Conservation (phyloP, 2,797 vertebrate species). For the Gobionotothen gibberifrons region DNA sequence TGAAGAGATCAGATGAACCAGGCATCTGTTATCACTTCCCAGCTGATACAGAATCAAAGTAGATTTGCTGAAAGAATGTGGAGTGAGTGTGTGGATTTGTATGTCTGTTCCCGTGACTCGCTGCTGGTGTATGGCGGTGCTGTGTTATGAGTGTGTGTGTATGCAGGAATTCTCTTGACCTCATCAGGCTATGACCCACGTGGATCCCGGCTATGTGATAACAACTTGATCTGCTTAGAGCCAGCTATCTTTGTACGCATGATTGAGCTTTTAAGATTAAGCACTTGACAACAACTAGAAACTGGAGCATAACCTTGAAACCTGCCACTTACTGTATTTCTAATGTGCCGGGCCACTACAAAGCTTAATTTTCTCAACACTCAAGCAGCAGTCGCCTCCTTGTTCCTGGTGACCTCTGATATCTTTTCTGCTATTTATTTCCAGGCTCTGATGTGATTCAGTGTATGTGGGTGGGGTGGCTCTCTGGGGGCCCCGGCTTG, state of each 20-base stretch:
- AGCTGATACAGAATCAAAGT: slow-evolving; percentile 63
- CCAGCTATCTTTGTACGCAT: slow-evolving; percentile 30
- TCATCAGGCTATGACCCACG: slow-evolving; percentile 51
- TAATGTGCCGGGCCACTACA: slow-evolving; percentile 28
- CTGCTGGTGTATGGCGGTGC: slow-evolving; percentile 21
- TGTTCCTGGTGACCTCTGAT: slow-evolving; percentile 68
- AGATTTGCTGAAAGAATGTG: slow-evolving; percentile 51
- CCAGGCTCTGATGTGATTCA: slow-evolving; percentile 72
- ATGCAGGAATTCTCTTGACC: slow-evolving; percentile 22
- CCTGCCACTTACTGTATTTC: slow-evolving; percentile 31
- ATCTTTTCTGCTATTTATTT: slow-evolving; percentile 76
- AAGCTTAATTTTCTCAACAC: slow-evolving; percentile 37
- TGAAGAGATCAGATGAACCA: slow-evolving; percentile 64
- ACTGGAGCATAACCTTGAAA: slow-evolving; percentile 39
- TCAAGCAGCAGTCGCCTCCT: slow-evolving; percentile 36
- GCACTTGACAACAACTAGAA: slow-evolving; percentile 25
- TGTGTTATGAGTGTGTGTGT: slow-evolving; percentile 27
- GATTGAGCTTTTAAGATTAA: slow-evolving; percentile 42
- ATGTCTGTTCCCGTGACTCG: slow-evolving; percentile 38
- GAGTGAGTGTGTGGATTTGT: slow-evolving; percentile 1
- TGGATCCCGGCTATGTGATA: slow-evolving; percentile 40
- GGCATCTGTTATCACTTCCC: slow-evolving; percentile 76
- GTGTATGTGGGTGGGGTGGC: slow-evolving; percentile 68
- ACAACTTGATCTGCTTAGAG: slow-evolving; percentile 36
- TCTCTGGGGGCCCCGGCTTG: slow-evolving; percentile 67